These are phyloP conservation scores for Doryteuthis pealeii DNA, from an alignment of 1,140 invertebrate genomes.

Conservation along the genomic window DNA sequence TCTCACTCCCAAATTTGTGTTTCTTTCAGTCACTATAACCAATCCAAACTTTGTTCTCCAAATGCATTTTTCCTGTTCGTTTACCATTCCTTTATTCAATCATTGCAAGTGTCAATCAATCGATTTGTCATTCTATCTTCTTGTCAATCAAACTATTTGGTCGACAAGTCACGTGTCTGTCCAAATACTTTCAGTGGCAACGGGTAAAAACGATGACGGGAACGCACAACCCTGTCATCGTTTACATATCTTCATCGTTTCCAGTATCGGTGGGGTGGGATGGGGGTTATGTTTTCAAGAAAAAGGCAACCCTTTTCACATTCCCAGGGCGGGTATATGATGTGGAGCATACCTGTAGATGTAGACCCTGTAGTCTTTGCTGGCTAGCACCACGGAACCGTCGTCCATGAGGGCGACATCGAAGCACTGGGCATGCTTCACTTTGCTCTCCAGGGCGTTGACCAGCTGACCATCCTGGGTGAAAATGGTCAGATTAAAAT, in stretches of 20 bases:
- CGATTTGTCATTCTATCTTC: no score
- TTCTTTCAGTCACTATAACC: no score
- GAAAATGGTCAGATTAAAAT: conserved; percentile 96
- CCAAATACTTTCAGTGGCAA: neutral
- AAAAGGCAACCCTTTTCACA: conserved; percentile 2
- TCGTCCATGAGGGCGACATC: conserved; percentile 99
- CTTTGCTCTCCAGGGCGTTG: conserved; percentile 96
- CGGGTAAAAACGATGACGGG: neutral
- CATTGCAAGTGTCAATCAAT: no score
- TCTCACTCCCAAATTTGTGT: no score
- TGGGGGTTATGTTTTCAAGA: neutral
- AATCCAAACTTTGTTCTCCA: no score
- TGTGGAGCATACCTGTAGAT: conserved; percentile 84
- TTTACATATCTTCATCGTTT: no score
- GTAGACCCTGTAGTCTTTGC: conserved; percentile 99
- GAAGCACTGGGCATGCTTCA: conserved; percentile 99
- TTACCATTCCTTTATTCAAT: no score
- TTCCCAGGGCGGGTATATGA: conserved; percentile 20
- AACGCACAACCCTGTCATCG: no score
- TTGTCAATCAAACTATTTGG: no score
- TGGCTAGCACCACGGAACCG: conserved; percentile 96
- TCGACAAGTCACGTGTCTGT: no score
- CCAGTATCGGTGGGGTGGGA: neutral
- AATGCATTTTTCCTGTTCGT: no score
- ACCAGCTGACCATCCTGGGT: conserved; percentile 85